phyloP scores from a whole-genome alignment of 1,140 invertebrate species.

The Kradibia gibbosae region DNA sequence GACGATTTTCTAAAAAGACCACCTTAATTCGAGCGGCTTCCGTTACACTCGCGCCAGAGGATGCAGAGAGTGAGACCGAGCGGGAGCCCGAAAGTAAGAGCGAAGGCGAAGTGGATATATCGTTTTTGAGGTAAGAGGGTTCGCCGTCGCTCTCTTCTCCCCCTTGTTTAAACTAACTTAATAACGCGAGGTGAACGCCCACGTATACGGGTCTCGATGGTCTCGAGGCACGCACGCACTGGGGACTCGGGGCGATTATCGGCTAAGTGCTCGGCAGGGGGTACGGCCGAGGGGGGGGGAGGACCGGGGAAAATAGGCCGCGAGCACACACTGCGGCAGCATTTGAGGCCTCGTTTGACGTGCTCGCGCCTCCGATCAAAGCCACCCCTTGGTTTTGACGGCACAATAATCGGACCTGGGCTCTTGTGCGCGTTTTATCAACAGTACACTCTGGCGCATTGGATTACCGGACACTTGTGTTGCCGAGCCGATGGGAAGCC shows the following conservation, averaged over 20 bases:
- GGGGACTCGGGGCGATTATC: constrained; percentile 13
- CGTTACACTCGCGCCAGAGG: neutral
- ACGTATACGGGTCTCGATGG: constrained; percentile 37
- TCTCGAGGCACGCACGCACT: constrained; percentile 39
- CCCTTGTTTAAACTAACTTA: constrained; percentile 51
- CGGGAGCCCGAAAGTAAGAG: neutral
- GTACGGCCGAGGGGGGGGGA: neutral
- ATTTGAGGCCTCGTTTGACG: constrained; percentile 42
- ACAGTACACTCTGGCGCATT: constrained; percentile 11
- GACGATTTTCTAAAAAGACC: neutral
- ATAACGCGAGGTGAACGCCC: constrained; percentile 47
- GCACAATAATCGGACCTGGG: neutral
- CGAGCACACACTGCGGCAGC: neutral
- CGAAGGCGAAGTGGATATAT: neutral
- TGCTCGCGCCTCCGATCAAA: constrained; percentile 37
- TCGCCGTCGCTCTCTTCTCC: neutral
- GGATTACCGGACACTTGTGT: constrained; percentile 26
- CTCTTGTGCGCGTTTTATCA: constrained; percentile 41
- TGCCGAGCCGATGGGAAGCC: constrained; percentile 12
- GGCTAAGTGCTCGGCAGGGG: neutral
- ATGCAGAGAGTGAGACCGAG: neutral
- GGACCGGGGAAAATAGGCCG: too few relatives aligned
- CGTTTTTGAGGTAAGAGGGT: neutral
- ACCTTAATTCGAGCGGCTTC: neutral
- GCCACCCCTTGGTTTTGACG: constrained; percentile 31